These are phyloP conservation scores for Scolopax bukidnonensis DNA, from an alignment of 2,797 vertebrate genomes.

Conservation along the genomic window DNA sequence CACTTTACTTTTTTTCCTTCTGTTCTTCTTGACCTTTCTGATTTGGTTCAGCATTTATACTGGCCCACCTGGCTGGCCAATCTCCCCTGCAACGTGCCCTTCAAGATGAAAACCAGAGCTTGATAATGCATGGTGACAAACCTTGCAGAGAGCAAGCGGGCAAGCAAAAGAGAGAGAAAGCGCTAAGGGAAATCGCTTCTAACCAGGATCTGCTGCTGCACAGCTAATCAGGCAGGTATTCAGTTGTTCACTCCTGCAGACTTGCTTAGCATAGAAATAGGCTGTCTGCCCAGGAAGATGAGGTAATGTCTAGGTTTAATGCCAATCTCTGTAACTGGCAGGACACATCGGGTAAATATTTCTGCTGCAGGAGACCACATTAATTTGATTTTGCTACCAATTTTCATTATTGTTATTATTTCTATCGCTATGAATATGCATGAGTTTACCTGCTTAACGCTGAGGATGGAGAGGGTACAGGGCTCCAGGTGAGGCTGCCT, in stretches of 20 bases:
- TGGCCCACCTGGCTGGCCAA: slow-evolving; percentile 69
- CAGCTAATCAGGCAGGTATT: slow-evolving; percentile 94
- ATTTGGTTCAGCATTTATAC: slow-evolving; percentile 63
- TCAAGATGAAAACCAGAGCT: slow-evolving; percentile 63
- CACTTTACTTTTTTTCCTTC: slow-evolving; percentile 14
- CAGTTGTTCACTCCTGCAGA: slow-evolving; percentile 89
- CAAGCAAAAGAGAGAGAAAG: slow-evolving; percentile 64
- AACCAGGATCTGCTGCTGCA: slow-evolving; percentile 73
- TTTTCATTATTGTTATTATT: slow-evolving; percentile 73
- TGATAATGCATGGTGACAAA: slow-evolving; percentile 66
- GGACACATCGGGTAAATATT: slow-evolving; percentile 82
- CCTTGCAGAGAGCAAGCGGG: slow-evolving; percentile 48
- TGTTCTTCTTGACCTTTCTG: slow-evolving; percentile 69
- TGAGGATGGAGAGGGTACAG: neutral
- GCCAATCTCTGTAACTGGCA: slow-evolving; percentile 94
- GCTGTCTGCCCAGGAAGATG: slow-evolving; percentile 96
- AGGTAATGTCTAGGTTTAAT: slow-evolving; percentile 99
- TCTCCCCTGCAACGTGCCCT: slow-evolving; percentile 60
- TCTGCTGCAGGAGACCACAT: slow-evolving; percentile 77
- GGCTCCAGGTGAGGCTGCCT: slow-evolving; percentile 5
- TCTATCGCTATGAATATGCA: slow-evolving; percentile 71
- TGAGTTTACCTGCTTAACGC: slow-evolving; percentile 60
- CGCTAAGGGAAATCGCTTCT: slow-evolving; percentile 74
- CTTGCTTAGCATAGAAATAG: slow-evolving; percentile 95
- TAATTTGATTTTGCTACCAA: slow-evolving; percentile 75